A percentile compares a stretch with the other conserved stretches of the same genome.
Evolutionary conservation across 2,888 invertebrate species (phyloP).

Genomic region (Holacanthella duospinosa): DNA sequence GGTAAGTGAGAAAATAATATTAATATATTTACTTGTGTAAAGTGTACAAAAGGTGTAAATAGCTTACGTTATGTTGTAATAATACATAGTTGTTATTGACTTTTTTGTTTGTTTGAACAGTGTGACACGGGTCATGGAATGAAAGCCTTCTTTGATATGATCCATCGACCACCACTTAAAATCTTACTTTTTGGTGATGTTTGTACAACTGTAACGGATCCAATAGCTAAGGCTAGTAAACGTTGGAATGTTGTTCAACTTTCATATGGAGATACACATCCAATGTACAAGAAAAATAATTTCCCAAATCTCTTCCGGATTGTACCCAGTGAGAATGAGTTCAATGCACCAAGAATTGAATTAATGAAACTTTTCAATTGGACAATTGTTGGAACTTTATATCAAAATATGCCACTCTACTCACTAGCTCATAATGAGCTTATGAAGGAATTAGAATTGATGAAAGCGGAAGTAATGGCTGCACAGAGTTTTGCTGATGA

Average conservation of each 20-base stretch:
- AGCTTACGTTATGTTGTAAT: not conserved
- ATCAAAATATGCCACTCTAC: constrained; percentile 89
- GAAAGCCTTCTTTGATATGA: constrained; percentile 92
- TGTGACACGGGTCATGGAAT: constrained; percentile 90
- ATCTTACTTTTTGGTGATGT: constrained; percentile 89
- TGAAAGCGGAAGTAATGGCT: constrained; percentile 68
- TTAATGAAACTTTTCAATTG: constrained; percentile 87
- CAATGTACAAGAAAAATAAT: constrained; percentile 85
- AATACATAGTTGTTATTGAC: constrained; percentile 10
- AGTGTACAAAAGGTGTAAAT: not conserved
- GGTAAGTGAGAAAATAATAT: no score
- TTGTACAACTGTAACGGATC: constrained; percentile 92
- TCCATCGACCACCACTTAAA: constrained; percentile 62
- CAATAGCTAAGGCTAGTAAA: constrained; percentile 90
- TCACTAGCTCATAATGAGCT: constrained; percentile 81
- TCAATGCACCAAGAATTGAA: constrained; percentile 81
- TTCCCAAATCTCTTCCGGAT: constrained; percentile 95
- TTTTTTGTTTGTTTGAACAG: constrained; percentile 48
- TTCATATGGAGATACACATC: constrained; percentile 94
- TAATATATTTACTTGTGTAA: no score
- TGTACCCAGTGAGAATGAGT: constrained; percentile 91
- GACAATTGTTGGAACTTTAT: constrained; percentile 93
- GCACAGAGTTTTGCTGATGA: constrained; percentile 88
- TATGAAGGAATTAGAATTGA: constrained; percentile 70
- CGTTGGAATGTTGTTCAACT: constrained; percentile 95